These are phyloP conservation scores for Malurus splendens DNA, from an alignment of 2,797 vertebrate genomes.

Conservation along the genomic window DNA sequence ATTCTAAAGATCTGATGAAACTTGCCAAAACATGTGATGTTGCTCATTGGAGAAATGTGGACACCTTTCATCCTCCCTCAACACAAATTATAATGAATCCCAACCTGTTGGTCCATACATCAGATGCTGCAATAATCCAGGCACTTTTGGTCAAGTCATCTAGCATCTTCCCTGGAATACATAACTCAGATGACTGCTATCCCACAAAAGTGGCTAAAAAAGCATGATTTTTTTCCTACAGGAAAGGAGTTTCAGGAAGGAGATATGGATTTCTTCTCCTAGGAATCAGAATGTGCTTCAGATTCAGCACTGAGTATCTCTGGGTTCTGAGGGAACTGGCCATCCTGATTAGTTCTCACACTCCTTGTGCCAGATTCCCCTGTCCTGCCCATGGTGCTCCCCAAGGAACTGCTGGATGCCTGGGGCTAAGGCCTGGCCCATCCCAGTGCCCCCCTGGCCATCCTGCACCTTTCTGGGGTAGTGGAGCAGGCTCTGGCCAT, in stretches of 20 bases:
- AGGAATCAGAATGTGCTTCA: not conserved
- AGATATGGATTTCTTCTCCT: not conserved
- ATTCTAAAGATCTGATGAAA: not conserved
- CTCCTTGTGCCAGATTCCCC: not conserved
- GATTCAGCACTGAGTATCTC: not conserved
- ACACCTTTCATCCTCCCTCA: not conserved
- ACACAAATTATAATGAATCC: not conserved
- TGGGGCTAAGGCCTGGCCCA: not conserved
- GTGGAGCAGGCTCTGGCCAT: not conserved
- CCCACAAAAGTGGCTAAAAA: not conserved
- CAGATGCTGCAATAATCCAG: not conserved
- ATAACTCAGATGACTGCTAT: not conserved
- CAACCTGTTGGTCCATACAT: not conserved
- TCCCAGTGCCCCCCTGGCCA: too few relatives aligned
- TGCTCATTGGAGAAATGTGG: not conserved
- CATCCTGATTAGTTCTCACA: not conserved
- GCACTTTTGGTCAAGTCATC: not conserved
- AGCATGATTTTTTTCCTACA: fast-evolving
- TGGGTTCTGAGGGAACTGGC: not conserved
- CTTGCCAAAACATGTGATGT: not conserved
- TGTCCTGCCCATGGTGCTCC: not conserved
- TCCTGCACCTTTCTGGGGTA: not conserved
- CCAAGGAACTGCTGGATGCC: not conserved
- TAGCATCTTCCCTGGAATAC: not conserved
- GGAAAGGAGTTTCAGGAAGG: not conserved